A percentile compares a stretch with the other conserved stretches of the same genome.
phyloP scores from a whole-genome alignment of 2,797 vertebrate species.

The Sebastes hopkinsi region DNA sequence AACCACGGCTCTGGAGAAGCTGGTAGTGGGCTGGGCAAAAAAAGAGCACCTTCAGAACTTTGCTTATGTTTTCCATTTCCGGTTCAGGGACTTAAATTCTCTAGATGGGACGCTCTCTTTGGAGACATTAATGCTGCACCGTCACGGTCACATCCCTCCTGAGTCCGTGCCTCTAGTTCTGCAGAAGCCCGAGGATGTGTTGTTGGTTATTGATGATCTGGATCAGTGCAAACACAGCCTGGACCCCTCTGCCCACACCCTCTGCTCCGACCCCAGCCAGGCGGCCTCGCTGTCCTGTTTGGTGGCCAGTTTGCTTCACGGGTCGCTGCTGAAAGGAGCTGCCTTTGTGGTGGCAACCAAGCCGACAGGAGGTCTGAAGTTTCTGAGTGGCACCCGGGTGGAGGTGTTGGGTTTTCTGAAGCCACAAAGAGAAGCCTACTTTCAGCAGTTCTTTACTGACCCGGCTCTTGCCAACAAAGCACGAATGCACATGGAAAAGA shows the following conservation, averaged over 20 bases:
- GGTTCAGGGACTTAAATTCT: slow-evolving; percentile 55
- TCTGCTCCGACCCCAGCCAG: slow-evolving; percentile 55
- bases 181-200: slow-evolving; percentile 61
- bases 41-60: slow-evolving; percentile 70
- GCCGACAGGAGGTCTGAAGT: slow-evolving; percentile 1
- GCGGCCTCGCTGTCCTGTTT: slow-evolving; percentile 48
- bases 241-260: slow-evolving; percentile 30
- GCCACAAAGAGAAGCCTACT: slow-evolving; percentile 72
- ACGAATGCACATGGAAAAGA: slow-evolving; percentile 69
- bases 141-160: slow-evolving; percentile 32
- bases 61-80: slow-evolving; percentile 72
- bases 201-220: slow-evolving; percentile 83
- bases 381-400: slow-evolving; percentile 39
- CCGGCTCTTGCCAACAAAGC: slow-evolving; percentile 39
- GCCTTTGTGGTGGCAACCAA: slow-evolving; percentile 73
- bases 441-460: slow-evolving; percentile 69
- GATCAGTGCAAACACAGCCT: slow-evolving; percentile 61
- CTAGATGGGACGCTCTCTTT: slow-evolving; percentile 53
- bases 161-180: slow-evolving; percentile 39
- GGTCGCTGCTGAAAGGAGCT: slow-evolving; percentile 76
- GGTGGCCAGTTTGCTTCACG: slow-evolving; percentile 74
- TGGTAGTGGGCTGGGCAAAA: slow-evolving; percentile 76
- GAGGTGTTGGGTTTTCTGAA: slow-evolving; percentile 78
- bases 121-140: slow-evolving; percentile 58
- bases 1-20: slow-evolving; percentile 77